Base-by-base conservation (phyloP, 2,888 invertebrate genomes). In the Ophion costatus region DNA sequence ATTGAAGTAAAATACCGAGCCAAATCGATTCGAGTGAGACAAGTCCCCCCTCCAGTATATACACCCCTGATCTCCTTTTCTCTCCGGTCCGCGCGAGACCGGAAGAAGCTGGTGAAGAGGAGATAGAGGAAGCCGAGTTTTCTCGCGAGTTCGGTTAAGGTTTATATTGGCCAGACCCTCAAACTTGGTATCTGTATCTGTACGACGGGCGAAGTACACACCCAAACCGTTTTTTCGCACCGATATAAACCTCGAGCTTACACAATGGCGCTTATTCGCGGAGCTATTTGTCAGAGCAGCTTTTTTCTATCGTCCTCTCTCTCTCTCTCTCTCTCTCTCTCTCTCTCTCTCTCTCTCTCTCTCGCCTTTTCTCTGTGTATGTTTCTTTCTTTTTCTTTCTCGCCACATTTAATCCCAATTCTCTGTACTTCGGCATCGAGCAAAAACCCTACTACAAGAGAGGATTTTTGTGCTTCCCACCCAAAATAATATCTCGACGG, bases 211-310 rank as follows among this genome's bases (percentile, higher is more conserved):
- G 38, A n/a, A 33, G n/a, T 3, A 29, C 29, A 76, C 38, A 76
- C 66, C 69, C 33, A 63, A 56, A 80, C 64, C 59, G 63, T 42
- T 38, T 70, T 64, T 69, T 63, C 61, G 45, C 70, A 33, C 73
- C 80, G 77, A 77, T 71, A 57, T 33, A 83, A 80, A 74, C 67
- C 64, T 76, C 76, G 76, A 83, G 79, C 77, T 84, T 67, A 83
- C 76, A 77, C 66, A 84, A 80, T 80, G 67, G 77, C 24, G 76
- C 5, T 7, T 10, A 33, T 57, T 77, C 66, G 67, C 56, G 67
- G 51, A 73, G 56, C 59, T 67, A 77, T 80, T 80, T 83, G 83
- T 83, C 80, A 76, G 24, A 33, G 9, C 59, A 59, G 11, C 20
- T 20, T 59, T 7, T 20, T 11, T n/a, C 57, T n/a, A 10, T 9